These are phyloP conservation scores for Cosmopolites sordidus DNA, from an alignment of 2,888 invertebrate species.

Conservation along the genomic window DNA sequence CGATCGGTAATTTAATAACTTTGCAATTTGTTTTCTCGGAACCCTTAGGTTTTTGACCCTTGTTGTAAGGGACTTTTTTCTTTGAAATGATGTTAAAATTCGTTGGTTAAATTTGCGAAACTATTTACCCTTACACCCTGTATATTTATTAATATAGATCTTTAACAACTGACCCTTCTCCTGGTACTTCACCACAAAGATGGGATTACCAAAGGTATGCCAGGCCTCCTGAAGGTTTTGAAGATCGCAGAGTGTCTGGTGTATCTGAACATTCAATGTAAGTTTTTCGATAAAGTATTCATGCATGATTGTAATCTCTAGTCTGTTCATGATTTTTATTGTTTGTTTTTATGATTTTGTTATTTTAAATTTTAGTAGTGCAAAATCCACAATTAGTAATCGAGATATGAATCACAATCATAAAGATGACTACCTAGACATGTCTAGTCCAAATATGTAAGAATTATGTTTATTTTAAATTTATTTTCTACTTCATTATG, in stretches of 20 bases:
- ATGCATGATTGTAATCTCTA: neutral
- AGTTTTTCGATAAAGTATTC: slow-evolving; percentile 39
- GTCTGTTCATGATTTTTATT: neutral
- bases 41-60: too few relatives aligned
- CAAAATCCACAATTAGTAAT: slow-evolving; percentile 9
- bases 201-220: slow-evolving; percentile 52
- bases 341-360: slow-evolving; percentile 3
- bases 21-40: too few relatives aligned
- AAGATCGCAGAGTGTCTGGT: slow-evolving; percentile 55
- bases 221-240: slow-evolving; percentile 48
- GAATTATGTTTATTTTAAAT: slow-evolving; percentile 8
- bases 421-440: slow-evolving; percentile 22
- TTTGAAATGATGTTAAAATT: too few relatives aligned
- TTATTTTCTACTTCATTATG: too few relatives aligned
- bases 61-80: too few relatives aligned
- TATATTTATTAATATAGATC: slow-evolving; percentile 37
- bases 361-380: slow-evolving; percentile 19
- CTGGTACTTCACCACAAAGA: slow-evolving; percentile 54
- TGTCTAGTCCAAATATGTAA: slow-evolving; percentile 20
- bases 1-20: too few relatives aligned
- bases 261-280: slow-evolving; percentile 58
- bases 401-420: slow-evolving; percentile 11
- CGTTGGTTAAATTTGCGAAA: too few relatives aligned
- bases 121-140: too few relatives aligned
- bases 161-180: slow-evolving; percentile 51